Conservation (phyloP, 2,113 vertebrate genomes). For the Tragulus kanchil region DNA sequence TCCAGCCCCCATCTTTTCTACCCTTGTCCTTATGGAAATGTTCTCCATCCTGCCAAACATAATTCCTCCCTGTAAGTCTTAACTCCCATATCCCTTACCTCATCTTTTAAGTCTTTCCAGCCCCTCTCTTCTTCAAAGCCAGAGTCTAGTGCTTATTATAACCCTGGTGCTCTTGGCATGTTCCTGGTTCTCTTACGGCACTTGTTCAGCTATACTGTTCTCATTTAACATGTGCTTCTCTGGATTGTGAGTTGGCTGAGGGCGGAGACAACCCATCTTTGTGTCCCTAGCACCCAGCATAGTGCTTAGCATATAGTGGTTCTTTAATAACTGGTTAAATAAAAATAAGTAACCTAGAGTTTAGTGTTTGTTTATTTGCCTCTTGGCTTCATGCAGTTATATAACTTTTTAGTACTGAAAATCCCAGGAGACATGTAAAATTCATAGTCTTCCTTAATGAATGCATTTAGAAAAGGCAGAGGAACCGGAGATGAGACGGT, state of each 20-base stretch:
- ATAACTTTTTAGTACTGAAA: constrained; percentile 35
- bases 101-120: neutral
- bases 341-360: neutral
- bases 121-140: neutral
- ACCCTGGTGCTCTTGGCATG: neutral
- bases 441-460: neutral
- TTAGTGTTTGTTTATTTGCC: constrained; percentile 13
- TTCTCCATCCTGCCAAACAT: neutral
- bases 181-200: neutral
- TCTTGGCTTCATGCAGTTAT: constrained; percentile 7
- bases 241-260: neutral
- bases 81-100: neutral
- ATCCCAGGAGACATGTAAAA: neutral
- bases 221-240: neutral
- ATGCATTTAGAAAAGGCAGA: neutral
- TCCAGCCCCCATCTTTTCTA: neutral
- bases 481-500: neutral
- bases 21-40: neutral
- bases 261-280: neutral
- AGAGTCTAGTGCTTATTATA: neutral
- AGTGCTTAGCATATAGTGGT: neutral
- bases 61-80: neutral
- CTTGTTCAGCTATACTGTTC: neutral
- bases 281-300: neutral
- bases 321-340: constrained; percentile 26